A percentile compares a stretch with the other conserved stretches of the same genome.
Evolutionary conservation across 2,797 vertebrate genomes (phyloP).

Genomic region (Chloroceryle inda): DNA sequence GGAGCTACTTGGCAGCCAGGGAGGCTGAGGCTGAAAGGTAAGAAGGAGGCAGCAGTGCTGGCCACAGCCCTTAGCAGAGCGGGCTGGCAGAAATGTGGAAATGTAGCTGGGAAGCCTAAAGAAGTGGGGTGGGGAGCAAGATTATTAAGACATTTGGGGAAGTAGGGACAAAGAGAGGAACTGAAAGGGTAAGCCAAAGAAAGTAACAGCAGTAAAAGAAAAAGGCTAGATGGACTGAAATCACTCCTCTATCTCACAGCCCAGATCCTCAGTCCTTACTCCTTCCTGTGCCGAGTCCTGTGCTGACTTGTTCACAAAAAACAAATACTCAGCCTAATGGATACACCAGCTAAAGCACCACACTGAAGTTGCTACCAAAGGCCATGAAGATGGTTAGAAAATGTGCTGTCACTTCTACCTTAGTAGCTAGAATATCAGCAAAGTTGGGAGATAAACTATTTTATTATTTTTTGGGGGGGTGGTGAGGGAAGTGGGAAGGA

Average conservation of each 20-base stretch:
- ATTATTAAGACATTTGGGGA: background rate
- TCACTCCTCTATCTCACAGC: rapidly evolving
- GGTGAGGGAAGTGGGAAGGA: background rate
- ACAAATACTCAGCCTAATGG: background rate
- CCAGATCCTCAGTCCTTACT: background rate
- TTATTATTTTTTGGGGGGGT: background rate
- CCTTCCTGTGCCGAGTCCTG: no score
- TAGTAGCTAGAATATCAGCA: background rate
- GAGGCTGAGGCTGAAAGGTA: background rate
- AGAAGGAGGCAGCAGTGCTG: background rate
- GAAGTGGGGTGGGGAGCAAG: background rate
- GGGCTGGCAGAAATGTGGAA: background rate
- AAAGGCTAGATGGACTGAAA: background rate
- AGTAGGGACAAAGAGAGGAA: background rate
- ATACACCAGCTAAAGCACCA: rapidly evolving
- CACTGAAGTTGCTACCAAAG: background rate
- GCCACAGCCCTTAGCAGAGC: rapidly evolving
- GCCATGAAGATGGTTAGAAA: background rate
- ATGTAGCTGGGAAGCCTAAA: background rate
- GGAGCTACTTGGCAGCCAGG: background rate
- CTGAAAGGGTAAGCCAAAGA: background rate
- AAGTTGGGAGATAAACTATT: background rate
- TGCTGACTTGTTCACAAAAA: rapidly evolving
- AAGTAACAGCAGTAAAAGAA: background rate
- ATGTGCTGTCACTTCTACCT: background rate